These are phyloP conservation scores for Scolanthus callimorphus DNA, from an alignment of 92 coral and sea anemone species.

Conservation along the genomic window DNA sequence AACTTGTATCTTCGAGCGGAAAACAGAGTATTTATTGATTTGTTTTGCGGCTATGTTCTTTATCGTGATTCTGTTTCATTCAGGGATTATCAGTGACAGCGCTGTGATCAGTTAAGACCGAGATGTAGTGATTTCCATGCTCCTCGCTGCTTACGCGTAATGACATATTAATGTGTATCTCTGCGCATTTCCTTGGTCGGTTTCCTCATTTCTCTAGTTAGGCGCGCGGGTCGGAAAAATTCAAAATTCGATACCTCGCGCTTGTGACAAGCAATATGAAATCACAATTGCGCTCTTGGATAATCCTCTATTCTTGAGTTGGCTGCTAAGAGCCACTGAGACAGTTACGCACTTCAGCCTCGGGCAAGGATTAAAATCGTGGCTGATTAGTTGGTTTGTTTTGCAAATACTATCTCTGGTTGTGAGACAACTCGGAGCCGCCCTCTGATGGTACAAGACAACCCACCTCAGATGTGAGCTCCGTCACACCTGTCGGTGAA, in stretches of 20 bases:
- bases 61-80: neutral
- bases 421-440: conserved; percentile 20
- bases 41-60: neutral
- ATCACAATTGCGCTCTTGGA: neutral
- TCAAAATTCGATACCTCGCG: too few relatives aligned
- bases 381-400: conserved; percentile 23
- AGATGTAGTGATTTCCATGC: neutral
- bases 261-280: too few relatives aligned
- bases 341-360: conserved; percentile 5
- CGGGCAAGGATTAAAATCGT: neutral
- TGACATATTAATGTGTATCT: too few relatives aligned
- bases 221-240: too few relatives aligned
- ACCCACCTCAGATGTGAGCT: neutral
- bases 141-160: too few relatives aligned
- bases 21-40: neutral
- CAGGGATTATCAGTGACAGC: neutral
- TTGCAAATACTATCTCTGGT: conserved; percentile 7
- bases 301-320: neutral
- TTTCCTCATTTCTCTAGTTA: too few relatives aligned
- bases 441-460: too few relatives aligned
- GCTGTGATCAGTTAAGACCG: neutral
- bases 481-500: too few relatives aligned
- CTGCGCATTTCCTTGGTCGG: too few relatives aligned
- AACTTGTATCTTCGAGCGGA: neutral
- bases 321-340: neutral